Evolutionary conservation across 2,797 vertebrate genomes (phyloP).

Genomic region (Coilia nasus): DNA sequence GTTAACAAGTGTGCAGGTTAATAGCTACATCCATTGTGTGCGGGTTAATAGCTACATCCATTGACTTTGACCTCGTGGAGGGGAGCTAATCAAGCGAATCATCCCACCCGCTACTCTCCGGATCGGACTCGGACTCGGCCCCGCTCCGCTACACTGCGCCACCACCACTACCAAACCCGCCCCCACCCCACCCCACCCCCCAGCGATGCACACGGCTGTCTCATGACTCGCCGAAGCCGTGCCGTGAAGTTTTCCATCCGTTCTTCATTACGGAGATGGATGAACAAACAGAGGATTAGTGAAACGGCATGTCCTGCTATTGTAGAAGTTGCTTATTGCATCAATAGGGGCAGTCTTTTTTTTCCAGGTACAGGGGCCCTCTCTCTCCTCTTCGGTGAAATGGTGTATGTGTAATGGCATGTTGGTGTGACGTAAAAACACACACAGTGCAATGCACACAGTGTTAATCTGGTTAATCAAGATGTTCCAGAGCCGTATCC

Average conservation of each 20-base stretch:
- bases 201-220: background rate
- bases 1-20: conserved; percentile 34
- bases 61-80: conserved; percentile 45
- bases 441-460: background rate
- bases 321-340: conserved; percentile 1
- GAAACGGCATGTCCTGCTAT: conserved; percentile 7
- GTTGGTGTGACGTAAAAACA: background rate
- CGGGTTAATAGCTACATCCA: conserved; percentile 35
- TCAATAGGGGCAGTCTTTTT: background rate
- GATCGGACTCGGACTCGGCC: conserved; percentile 6
- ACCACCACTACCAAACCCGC: no score
- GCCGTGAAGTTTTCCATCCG: background rate
- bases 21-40: conserved; percentile 33
- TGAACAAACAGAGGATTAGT: conserved; percentile 13
- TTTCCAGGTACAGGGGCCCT: background rate
- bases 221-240: background rate
- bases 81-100: conserved; percentile 28
- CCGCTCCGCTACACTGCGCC: background rate
- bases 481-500: background rate
- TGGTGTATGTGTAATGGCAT: background rate
- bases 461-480: background rate
- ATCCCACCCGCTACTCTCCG: conserved; percentile 27
- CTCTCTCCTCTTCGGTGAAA: background rate
- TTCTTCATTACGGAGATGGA: conserved; percentile 13
- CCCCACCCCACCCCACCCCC: no score